Evolutionary conservation across 2,888 invertebrate species (phyloP).

Genomic region (Ametastegia equiseti): DNA sequence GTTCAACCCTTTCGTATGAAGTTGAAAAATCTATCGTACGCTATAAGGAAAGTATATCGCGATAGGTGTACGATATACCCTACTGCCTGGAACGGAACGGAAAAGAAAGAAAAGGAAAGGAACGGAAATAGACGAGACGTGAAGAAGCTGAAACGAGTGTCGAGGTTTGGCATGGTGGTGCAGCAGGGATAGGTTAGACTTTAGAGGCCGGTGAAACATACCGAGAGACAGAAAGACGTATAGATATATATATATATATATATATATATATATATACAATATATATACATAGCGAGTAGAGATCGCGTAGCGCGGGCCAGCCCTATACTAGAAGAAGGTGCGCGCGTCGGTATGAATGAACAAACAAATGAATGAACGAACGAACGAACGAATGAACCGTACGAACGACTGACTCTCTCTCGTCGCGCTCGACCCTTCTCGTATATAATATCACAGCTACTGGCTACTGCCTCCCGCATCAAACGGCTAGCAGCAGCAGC

Average conservation of each 20-base stretch:
- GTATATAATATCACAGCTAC: neutral
- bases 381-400: constrained; percentile 42
- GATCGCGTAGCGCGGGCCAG: constrained; percentile 8
- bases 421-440: constrained; percentile 14
- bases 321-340: constrained; percentile 39
- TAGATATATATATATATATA: neutral
- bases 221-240: neutral
- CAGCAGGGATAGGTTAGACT: neutral
- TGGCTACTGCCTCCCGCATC: neutral
- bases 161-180: neutral
- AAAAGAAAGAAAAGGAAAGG: constrained; percentile 7
- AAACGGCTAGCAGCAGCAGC: neutral
- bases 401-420: neutral
- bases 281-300: neutral
- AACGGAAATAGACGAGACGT: constrained; percentile 47
- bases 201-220: too few species aligned
- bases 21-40: too few species aligned
- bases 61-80: neutral
- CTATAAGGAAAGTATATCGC: neutral
- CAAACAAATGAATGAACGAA: constrained; percentile 57
- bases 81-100: too few species aligned
- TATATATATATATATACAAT: neutral
- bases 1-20: too few species aligned
- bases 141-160: too few species aligned
- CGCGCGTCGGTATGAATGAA: constrained; percentile 65